Evolutionary conservation across 1,140 invertebrate genomes (phyloP), one percentile per base, ranked within the genome.

Genomic region (Drosophila truncata): DNA sequence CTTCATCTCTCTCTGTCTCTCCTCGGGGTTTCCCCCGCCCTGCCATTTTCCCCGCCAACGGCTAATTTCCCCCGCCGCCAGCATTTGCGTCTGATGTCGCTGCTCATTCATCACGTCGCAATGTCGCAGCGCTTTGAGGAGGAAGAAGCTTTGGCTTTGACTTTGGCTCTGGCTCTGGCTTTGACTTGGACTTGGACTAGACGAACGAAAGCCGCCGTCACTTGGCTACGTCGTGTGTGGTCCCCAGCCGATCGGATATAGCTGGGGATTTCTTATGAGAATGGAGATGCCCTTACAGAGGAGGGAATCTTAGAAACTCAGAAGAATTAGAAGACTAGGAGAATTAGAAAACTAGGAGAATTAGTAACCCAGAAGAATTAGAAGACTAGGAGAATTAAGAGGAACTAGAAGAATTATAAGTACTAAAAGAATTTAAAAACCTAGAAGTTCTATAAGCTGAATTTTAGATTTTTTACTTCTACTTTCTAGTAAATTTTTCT

Each of bases 71-170:
- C 37, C 63, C 55, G 25, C 57, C 58, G 44, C 37, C 63, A 77
- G 74, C 52, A 70, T 69, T 60, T 69, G 65, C 65, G 74, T 71
- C 54, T 66, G 60, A 63, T 50, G 81, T 75, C 62, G 64, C 63
- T 84, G 84, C 61, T 80, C 84, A 90, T 87, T 90, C 85, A 87
- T 87, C 84, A 87, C 73, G 84, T 87, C 80, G 85, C 77, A 83
- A 62, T 70, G 62, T 70, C 66, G 66, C 62, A 52, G 35, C 47
- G 25, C 31, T 52, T 33, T 25, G 57, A 65, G 41, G 57, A 65
- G 62, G 52, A 55, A 55, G 52, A n/a, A 58, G 59, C 59, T 62
- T 52, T 39, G 37, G 39, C 63, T 60, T 70, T 66, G 57, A 6
- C 42, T 46, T 7, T 47, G 46, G 11, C 42, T 46, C 2, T 13